Conservation (phyloP, 2,113 vertebrate species). For the Phodopus roborovskii region DNA sequence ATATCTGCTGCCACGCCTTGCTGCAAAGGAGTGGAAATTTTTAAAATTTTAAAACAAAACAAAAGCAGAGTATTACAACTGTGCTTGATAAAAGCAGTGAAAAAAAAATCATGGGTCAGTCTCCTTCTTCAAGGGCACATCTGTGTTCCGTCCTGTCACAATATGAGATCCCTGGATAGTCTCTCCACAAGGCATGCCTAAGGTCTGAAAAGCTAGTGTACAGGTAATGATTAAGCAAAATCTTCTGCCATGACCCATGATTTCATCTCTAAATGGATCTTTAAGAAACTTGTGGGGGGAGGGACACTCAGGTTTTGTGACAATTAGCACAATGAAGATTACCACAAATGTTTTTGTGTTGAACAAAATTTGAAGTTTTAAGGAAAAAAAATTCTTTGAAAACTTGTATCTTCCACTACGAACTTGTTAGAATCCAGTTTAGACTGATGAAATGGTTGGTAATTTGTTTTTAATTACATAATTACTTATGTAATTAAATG, state of each 20-base stretch:
- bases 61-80: neutral
- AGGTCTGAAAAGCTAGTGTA: neutral
- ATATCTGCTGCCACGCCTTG: no score
- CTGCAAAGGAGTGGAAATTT: rapidly evolving
- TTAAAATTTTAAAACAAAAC: neutral
- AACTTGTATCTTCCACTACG: neutral
- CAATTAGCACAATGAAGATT: neutral
- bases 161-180: neutral
- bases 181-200: neutral
- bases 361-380: neutral
- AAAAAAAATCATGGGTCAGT: neutral
- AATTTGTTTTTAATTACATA: constrained; percentile 27
- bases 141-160: neutral
- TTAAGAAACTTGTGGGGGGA: neutral
- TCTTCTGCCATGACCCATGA: neutral
- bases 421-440: neutral
- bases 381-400: neutral
- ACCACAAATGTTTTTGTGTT: neutral
- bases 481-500: neutral
- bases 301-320: neutral
- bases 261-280: neutral
- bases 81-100: no score
- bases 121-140: no score
- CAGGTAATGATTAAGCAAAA: neutral
- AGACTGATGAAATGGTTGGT: neutral